Base-by-base conservation (phyloP, 2,797 vertebrate species). In the Amphiprion clarkii region DNA sequence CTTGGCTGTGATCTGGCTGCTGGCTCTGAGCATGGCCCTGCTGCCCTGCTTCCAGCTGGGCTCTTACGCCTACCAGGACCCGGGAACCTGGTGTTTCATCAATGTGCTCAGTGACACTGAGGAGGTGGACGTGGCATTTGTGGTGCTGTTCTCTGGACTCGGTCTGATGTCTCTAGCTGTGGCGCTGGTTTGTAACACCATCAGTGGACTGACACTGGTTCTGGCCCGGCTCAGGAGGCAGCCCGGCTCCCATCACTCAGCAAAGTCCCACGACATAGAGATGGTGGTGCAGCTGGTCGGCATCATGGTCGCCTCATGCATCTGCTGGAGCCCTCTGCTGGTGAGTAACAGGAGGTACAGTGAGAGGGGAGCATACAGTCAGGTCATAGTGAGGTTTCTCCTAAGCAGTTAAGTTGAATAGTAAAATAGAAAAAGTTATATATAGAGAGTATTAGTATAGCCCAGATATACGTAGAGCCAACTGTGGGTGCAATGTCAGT, bases 271-370 rank as follows among this genome's bases (percentile, higher is more conserved):
- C 13, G 97, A 98, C 85, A 96, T 97, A 52, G 97, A 97, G 92
- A 98, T 98, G 97, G 94, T 98, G 89, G 96, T 96, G 77, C 97
- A 98, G 88, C 95, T 98, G 55, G 90, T 97, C 39, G 97, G 96
- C 61, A 97, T 98, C 92, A 97, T 96, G 95, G 87, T 96, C 80
- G 96, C 96, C 7, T 97, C 96, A 0, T 97, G 96, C 64, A 94
- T 98, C 85, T 97, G 96, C 90, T 98, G 97, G 97, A 97, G 96
- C 84, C 97, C 97, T 61, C 92, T 98, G 84, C 91, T 97, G 96
- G 97, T 98, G 88, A 95, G 96, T 93, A 10, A 17, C 1, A 29
- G 53, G 42, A 81, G 46, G 27, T 73, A 49, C 74, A 81, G 25
- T 0, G 9, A 73, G 5, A 36, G n/a, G 8, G 2, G 21, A 21